Evolutionary conservation across 2,797 vertebrate genomes (phyloP).

Genomic region (Lindbergichthys nudifrons): DNA sequence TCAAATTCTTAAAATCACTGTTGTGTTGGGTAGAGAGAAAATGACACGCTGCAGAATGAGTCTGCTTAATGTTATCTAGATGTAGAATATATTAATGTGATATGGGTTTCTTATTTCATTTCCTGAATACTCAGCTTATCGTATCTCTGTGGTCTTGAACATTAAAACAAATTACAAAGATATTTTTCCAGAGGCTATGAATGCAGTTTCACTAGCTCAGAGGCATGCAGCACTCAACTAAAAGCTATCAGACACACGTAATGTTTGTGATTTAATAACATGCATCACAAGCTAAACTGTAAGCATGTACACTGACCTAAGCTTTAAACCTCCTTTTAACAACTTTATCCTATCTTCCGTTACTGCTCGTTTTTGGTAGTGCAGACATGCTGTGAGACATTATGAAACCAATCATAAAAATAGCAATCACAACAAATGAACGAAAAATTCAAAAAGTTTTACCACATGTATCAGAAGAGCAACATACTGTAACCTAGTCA

Average conservation of each 20-base stretch:
- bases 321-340: background rate
- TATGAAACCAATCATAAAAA: background rate
- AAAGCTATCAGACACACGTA: background rate
- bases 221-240: background rate
- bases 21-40: background rate
- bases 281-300: background rate
- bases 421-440: background rate
- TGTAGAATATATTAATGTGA: background rate
- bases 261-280: slow-evolving; percentile 1
- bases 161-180: background rate
- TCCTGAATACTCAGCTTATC: background rate
- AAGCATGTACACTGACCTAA: background rate
- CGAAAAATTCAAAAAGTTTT: background rate
- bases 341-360: background rate
- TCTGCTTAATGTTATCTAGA: no score
- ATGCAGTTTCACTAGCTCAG: slow-evolving; percentile 13
- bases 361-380: slow-evolving; percentile 4
- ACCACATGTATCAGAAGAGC: background rate
- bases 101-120: background rate
- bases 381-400: background rate
- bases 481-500: background rate
- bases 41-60: background rate
- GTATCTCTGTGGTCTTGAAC: background rate
- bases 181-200: background rate
- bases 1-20: background rate